Evolutionary conservation across 2,888 invertebrate genomes (phyloP).

Genomic region (Junonia oenone): DNA sequence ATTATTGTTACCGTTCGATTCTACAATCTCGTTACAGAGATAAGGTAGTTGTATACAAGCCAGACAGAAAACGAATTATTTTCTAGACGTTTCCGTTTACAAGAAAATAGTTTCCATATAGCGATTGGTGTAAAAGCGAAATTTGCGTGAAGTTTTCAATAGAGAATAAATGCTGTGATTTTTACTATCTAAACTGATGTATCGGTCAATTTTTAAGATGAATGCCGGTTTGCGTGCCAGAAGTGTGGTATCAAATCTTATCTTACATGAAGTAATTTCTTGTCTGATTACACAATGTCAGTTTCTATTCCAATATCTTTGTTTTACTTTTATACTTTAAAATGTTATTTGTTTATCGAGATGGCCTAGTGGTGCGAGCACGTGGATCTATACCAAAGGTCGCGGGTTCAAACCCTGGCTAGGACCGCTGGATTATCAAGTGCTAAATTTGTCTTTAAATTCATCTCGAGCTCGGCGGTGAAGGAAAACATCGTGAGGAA

Average conservation of each 20-base stretch:
- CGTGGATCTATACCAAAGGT: no score
- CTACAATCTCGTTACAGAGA: background rate
- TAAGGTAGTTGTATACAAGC: background rate
- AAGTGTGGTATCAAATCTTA: background rate
- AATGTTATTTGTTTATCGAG: no score
- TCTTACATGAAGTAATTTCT: background rate
- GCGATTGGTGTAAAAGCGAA: background rate
- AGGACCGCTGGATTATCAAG: no score
- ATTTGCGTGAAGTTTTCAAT: background rate
- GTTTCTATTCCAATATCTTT: background rate
- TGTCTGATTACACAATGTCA: background rate
- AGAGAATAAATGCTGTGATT: background rate
- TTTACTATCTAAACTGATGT: background rate
- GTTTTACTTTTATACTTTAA: no score
- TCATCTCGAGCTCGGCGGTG: no score
- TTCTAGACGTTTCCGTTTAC: background rate
- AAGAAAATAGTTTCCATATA: background rate
- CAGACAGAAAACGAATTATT: background rate
- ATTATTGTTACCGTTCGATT: background rate
- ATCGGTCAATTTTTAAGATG: constrained; percentile 3
- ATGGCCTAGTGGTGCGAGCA: no score
- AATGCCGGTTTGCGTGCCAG: background rate
- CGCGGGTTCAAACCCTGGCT: no score
- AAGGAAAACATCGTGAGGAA: no score
- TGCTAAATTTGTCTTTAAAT: no score